Conservation (phyloP, 2,888 invertebrate genomes). For the Conus canariensis region DNA sequence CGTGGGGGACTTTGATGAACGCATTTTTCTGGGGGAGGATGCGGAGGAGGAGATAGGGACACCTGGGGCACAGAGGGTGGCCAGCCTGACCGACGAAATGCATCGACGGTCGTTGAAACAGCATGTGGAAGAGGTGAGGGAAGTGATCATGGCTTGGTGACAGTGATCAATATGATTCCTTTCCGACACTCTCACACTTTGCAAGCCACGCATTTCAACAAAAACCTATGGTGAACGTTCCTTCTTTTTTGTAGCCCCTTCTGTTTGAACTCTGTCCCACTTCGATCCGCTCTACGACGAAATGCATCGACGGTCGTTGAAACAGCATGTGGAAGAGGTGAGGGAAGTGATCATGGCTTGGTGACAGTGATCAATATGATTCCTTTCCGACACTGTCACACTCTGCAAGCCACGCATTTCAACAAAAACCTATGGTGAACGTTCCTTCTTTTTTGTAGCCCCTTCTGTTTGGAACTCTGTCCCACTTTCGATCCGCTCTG, state of each 20-base stretch:
- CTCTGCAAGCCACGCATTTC: no score
- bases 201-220: no score
- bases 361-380: neutral
- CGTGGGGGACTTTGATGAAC: conserved; percentile 96
- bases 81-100: conserved; percentile 63
- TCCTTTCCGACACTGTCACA: neutral
- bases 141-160: neutral
- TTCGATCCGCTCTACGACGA: conserved; percentile 56
- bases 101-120: conserved; percentile 73
- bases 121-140: conserved; percentile 73
- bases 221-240: no score
- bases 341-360: conserved; percentile 9
- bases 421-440: no score
- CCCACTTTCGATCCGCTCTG: neutral
- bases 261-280: neutral
- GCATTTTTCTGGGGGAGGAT: conserved; percentile 92
- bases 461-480: neutral
- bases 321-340: conserved; percentile 76
- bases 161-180: neutral
- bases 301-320: conserved; percentile 70
- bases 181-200: no score
- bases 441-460: no score
- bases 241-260: no score
- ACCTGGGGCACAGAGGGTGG: conserved; percentile 60
- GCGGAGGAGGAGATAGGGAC: conserved; percentile 83